Base-by-base conservation (phyloP, 2,888 invertebrate genomes). In the Pachydiplax longipennis region DNA sequence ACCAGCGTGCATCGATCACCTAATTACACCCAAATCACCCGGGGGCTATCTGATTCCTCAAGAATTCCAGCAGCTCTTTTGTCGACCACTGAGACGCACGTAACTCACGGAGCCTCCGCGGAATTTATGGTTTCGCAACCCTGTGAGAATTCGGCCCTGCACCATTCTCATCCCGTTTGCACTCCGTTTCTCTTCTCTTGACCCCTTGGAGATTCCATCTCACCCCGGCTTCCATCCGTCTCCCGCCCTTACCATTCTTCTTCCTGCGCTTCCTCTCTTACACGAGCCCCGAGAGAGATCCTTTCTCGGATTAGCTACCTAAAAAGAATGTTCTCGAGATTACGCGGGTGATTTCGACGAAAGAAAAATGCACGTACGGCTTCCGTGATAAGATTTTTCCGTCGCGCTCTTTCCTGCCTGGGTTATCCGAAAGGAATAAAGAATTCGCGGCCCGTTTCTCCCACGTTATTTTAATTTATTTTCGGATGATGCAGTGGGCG, bases 231-330 rank as follows among this genome's bases (percentile, higher is more conserved):
- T 31, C 25, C 73, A 73, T 73, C 73, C 73, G 15, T 65, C 65
- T 58, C 37, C 65, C 40, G 35, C 37, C 73, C 73, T 31, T 58
- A 31, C 58, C 87, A 87, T 87, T 13, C 61, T 87, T 87, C 87
- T 65, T 87, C 37, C 2, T 25, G 35, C 87, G 87, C 87, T 87
- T 61, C 87, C 87, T 87, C 58, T 61, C 87, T 87, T 87, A 87
- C 87, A 87, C 87, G 37, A 35, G 58, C 53, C 25, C 31, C 83
- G 35, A 10, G 61, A 87, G 87, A 87, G 65, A 10, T n/a, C 37
- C 8, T n/a, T n/a, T n/a, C 61, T 10, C 37, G 37, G 87, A 87
- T 87, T 87, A 18, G 37, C 58, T 61, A 37, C 58, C 35, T 61
- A 83, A 87, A 87, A 87, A 87, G 87, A 65, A 35, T 31, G 15